Evolutionary conservation across 2,113 vertebrate genomes (phyloP).

Genomic region (Chascanopsetta lugubris): DNA sequence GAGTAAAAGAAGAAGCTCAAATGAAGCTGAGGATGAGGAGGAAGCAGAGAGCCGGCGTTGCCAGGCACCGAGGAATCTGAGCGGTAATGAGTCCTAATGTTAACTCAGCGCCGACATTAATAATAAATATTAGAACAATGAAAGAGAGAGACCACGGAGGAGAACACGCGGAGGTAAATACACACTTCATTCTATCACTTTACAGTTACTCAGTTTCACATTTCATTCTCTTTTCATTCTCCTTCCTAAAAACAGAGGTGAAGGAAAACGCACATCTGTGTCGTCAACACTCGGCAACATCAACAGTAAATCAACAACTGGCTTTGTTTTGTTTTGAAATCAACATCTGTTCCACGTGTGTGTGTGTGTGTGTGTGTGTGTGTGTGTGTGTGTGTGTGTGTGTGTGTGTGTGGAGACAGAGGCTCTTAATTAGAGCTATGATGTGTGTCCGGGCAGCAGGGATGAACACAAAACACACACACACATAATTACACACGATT

Average conservation of each 20-base stretch:
- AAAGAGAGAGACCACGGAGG: not conserved
- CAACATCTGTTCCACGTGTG: not conserved
- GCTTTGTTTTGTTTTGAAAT: constrained; percentile 8
- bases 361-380: not conserved
- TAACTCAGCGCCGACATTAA: not conserved
- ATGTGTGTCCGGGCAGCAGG: constrained; percentile 15
- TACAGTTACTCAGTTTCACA: no score
- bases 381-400: no score
- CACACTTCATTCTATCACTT: no score
- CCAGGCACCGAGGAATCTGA: not conserved
- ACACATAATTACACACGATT: constrained; percentile 4
- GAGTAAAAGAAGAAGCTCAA: not conserved
- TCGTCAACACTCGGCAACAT: not conserved
- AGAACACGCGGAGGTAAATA: no score
- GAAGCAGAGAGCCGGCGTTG: not conserved
- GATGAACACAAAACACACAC: constrained; percentile 11
- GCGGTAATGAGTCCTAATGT: not conserved
- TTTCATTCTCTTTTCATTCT: no score
- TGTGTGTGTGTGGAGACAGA: constrained; percentile 9
- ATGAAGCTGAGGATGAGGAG: not conserved
- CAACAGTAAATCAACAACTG: not conserved
- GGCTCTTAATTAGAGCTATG: constrained; percentile 38
- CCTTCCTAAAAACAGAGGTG: no score
- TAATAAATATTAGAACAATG: not conserved
- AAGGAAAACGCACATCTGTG: not conserved